Evolutionary conservation across 2,888 invertebrate genomes (phyloP).

Genomic region (Elgonia sp.): DNA sequence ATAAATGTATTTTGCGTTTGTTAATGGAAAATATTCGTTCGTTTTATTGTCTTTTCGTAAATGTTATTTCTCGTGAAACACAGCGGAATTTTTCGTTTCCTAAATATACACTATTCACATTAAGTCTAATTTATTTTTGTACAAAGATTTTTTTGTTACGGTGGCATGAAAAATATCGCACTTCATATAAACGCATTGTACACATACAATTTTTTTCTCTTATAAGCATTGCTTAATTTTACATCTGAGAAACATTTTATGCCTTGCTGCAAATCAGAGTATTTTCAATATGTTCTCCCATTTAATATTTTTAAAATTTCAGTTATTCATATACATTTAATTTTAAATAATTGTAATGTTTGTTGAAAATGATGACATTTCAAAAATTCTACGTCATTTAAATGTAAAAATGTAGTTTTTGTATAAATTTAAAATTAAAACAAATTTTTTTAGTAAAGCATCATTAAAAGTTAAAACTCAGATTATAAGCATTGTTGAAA

Average conservation of each 20-base stretch:
- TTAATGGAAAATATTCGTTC: constrained; percentile 53
- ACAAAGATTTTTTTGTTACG: constrained; percentile 67
- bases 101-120: constrained; percentile 76
- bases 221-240: constrained; percentile 55
- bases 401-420: too few species aligned
- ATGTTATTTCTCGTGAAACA: constrained; percentile 57
- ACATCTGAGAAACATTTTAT: constrained; percentile 39
- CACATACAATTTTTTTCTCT: constrained; percentile 29
- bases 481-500: neutral
- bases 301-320: constrained; percentile 37
- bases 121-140: constrained; percentile 71
- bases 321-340: constrained; percentile 24
- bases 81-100: constrained; percentile 46
- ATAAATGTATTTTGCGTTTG: constrained; percentile 23
- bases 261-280: constrained; percentile 39
- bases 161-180: constrained; percentile 64
- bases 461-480: neutral
- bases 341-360: too few species aligned
- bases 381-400: too few species aligned
- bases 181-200: constrained; percentile 52
- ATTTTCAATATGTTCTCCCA: constrained; percentile 16
- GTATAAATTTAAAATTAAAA: neutral
- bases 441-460: neutral
- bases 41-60: constrained; percentile 72
- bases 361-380: neutral